These are phyloP conservation scores for Neostethus bicornis DNA, from an alignment of 2,797 vertebrate genomes.

Conservation along the genomic window DNA sequence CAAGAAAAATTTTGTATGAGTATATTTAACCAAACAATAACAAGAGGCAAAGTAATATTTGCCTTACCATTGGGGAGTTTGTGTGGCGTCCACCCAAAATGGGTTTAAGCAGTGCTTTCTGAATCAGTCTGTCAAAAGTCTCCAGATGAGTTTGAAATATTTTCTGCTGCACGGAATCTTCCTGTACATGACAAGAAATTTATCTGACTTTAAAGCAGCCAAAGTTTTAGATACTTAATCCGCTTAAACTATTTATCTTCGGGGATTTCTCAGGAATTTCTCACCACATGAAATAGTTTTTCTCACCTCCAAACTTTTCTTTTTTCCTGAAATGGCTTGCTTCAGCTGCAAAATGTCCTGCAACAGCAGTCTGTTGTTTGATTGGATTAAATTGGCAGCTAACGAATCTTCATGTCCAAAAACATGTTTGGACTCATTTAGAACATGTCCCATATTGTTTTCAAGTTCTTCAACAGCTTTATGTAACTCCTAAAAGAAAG, in stretches of 20 bases:
- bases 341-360: slow-evolving; percentile 62
- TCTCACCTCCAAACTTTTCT: slow-evolving; percentile 68
- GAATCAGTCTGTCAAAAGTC: slow-evolving; percentile 71
- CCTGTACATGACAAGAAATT: slow-evolving; percentile 52
- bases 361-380: slow-evolving; percentile 65
- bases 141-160: slow-evolving; percentile 76
- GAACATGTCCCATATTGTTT: slow-evolving; percentile 40
- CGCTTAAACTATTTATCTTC: neutral
- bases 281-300: no score
- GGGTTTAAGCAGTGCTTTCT: slow-evolving; percentile 17
- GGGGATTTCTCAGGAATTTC: neutral
- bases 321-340: slow-evolving; percentile 37
- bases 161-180: slow-evolving; percentile 72
- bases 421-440: slow-evolving; percentile 66
- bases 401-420: slow-evolving; percentile 43
- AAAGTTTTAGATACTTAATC: neutral
- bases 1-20: no score
- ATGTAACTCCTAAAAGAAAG: slow-evolving; percentile 57
- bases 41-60: no score
- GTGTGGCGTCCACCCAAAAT: neutral
- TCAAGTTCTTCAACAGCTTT: slow-evolving; percentile 49
- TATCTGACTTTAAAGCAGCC: neutral
- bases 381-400: slow-evolving; percentile 59
- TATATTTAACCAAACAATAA: no score
- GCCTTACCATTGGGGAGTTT: slow-evolving; percentile 67